Evolutionary conservation across 2,797 vertebrate genomes (phyloP), one percentile per base, ranked within the genome.

Genomic region (Lepus oiostolus): DNA sequence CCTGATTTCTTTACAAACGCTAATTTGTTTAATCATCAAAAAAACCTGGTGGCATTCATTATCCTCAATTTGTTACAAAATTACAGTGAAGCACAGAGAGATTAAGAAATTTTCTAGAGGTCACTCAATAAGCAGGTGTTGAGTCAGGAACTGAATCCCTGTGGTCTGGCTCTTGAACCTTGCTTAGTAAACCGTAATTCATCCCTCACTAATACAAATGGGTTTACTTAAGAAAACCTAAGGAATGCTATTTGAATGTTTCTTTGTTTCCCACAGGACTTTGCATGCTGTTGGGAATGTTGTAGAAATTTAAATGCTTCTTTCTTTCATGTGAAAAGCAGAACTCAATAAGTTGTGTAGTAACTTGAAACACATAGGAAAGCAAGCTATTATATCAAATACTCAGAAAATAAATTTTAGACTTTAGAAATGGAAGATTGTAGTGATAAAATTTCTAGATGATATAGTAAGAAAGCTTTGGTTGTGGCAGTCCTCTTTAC

Each of bases 321-420:
- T 76, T 84, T 4, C n/a, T 89, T 93, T 88, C 13, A 63, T 5
- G 7, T 22, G 38, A 70, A 79, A 62, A 68, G 13, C 6, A 74
- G 52, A 74, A 47, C 32, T 47, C 35, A 94, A 30, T 9, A 58
- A 68, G 2, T 42, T 85, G 13, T 58, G 4, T 63, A n/a, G 11
- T 89, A 83, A 83, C 32, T 72, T 86, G 65, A 91, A 42, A 95
- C 80, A 30, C 8, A 70, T 85, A 82, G 58, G 2, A 74, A 91
- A 85, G 13, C 7, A 71, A 75, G 65, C 28, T 7, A 52, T 4
- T 3, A 74, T 2, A 60, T 54, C 58, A 88, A 67, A 28, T 12
- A 77, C 68, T 83, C 63, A 87, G 85, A 85, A 88, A 77, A 58
- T 22, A 72, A 87, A 60, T 54, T 58, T 8, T 24, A 26, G 84